phyloP scores from a whole-genome alignment of 2,888 invertebrate species.

The Agapostemon virescens region DNA sequence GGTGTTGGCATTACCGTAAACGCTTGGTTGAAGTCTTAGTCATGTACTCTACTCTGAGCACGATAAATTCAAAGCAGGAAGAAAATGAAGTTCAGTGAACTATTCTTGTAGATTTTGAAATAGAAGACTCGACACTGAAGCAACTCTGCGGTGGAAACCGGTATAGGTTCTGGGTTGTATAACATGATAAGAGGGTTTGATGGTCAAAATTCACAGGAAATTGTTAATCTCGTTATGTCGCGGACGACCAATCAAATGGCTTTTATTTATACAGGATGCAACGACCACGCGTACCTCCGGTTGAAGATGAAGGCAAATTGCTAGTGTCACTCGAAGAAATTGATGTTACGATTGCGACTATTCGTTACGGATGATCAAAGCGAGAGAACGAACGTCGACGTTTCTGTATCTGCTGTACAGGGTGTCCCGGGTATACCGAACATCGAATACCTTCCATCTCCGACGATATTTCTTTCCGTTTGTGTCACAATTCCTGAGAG shows the following conservation, averaged over 20 bases:
- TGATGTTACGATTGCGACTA: not conserved
- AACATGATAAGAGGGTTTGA: not conserved
- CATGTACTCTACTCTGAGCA: not conserved
- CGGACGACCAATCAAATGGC: slow-evolving; percentile 9
- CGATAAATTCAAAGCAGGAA: not conserved
- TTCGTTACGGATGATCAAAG: slow-evolving; percentile 23
- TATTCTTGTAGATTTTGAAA: not conserved
- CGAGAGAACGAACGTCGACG: slow-evolving; percentile 9
- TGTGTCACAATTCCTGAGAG: not conserved
- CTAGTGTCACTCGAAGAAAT: slow-evolving; percentile 17
- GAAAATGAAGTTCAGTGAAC: not conserved
- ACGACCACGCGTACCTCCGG: slow-evolving; percentile 19
- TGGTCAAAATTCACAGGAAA: slow-evolving; percentile 6
- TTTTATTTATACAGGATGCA: slow-evolving; percentile 9
- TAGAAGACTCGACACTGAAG: not conserved
- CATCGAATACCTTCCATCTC: not conserved
- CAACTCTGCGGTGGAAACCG: not conserved
- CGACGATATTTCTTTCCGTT: not conserved
- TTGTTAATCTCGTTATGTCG: slow-evolving; percentile 8
- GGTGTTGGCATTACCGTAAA: no score
- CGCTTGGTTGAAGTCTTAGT: no score
- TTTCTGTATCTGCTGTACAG: slow-evolving; percentile 9
- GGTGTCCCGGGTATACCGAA: not conserved
- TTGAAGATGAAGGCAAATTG: slow-evolving; percentile 21
- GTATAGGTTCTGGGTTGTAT: not conserved